A percentile compares a stretch with the other conserved stretches of the same genome.
These are phyloP conservation scores for Nannobrachium achirus DNA, from an alignment of 2,113 vertebrate genomes.

Conservation along the genomic window DNA sequence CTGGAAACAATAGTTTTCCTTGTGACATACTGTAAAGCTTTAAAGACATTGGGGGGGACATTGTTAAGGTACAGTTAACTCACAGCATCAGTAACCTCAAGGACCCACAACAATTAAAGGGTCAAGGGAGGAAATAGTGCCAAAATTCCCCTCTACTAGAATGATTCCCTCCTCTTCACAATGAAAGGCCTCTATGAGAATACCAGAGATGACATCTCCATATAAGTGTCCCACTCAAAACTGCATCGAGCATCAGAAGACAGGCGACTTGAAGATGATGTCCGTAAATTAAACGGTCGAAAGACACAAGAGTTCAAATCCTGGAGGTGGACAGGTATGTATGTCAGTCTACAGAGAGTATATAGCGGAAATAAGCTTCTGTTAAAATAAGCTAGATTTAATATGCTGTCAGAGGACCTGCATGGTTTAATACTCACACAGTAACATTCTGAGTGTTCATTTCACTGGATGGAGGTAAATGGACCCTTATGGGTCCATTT, in stretches of 20 bases:
- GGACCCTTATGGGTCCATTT: too few relatives aligned
- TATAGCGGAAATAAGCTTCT: conserved; percentile 52
- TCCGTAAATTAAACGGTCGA: conserved; percentile 27
- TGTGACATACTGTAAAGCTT: too few relatives aligned
- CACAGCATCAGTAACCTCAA: too few relatives aligned
- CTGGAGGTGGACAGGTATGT: conserved; percentile 67
- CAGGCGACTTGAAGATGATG: conserved; percentile 28
- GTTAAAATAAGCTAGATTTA: conserved; percentile 47
- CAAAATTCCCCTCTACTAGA: too few relatives aligned
- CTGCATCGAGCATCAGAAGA: conserved; percentile 33
- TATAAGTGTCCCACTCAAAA: conserved; percentile 39
- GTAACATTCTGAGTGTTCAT: too few relatives aligned
- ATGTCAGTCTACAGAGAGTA: conserved; percentile 35
- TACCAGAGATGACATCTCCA: conserved; percentile 53
- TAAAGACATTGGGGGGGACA: too few relatives aligned
- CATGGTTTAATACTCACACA: not conserved
- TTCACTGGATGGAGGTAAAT: too few relatives aligned
- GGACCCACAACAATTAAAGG: too few relatives aligned
- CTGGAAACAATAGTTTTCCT: too few relatives aligned
- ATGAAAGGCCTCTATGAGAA: conserved; percentile 19
- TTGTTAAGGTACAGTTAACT: too few relatives aligned
- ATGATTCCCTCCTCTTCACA: conserved; percentile 15
- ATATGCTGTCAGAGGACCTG: conserved; percentile 21
- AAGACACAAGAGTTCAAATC: conserved; percentile 51
- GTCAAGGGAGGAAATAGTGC: too few relatives aligned